Conservation (phyloP, 2,888 invertebrate genomes). For the Vannuccia rotundouncinata region DNA sequence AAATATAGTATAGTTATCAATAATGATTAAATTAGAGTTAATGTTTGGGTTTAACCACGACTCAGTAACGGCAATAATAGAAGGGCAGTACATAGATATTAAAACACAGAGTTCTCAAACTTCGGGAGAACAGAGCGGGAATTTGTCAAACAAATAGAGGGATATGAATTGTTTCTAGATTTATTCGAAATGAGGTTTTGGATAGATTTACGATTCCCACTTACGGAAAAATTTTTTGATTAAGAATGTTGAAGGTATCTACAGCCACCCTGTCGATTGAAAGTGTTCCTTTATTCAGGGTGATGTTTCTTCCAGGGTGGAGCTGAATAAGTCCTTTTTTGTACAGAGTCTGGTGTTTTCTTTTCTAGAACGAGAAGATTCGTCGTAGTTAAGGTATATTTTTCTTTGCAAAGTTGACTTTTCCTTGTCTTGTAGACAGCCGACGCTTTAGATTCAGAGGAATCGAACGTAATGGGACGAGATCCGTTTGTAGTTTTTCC, state of each 20-base stretch:
- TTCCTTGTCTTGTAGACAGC: neutral
- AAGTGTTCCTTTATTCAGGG: conserved; percentile 23
- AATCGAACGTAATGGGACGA: neutral
- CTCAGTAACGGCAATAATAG: too few relatives aligned
- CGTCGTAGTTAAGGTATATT: neutral
- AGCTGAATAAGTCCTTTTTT: conserved; percentile 2
- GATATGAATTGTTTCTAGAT: too few relatives aligned
- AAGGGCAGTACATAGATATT: too few relatives aligned
- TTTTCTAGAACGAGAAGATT: neutral
- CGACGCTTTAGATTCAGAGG: neutral
- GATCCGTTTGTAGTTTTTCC: neutral
- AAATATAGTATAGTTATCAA: conserved; percentile 13
- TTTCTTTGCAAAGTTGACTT: neutral
- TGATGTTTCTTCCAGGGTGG: conserved; percentile 1
- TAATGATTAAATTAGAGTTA: conserved; percentile 14
- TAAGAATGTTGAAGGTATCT: too few relatives aligned
- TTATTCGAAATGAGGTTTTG: too few relatives aligned
- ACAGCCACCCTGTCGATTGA: conserved; percentile 12
- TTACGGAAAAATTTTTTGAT: too few relatives aligned
- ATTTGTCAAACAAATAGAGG: too few relatives aligned
- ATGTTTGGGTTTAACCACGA: too few relatives aligned
- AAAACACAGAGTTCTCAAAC: too few relatives aligned
- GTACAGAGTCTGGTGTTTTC: conserved; percentile 8
- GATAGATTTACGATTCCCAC: too few relatives aligned
- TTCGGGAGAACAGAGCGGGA: too few relatives aligned